phyloP scores from a whole-genome alignment of 2,113 vertebrate genomes.

The Prolemur simus region DNA sequence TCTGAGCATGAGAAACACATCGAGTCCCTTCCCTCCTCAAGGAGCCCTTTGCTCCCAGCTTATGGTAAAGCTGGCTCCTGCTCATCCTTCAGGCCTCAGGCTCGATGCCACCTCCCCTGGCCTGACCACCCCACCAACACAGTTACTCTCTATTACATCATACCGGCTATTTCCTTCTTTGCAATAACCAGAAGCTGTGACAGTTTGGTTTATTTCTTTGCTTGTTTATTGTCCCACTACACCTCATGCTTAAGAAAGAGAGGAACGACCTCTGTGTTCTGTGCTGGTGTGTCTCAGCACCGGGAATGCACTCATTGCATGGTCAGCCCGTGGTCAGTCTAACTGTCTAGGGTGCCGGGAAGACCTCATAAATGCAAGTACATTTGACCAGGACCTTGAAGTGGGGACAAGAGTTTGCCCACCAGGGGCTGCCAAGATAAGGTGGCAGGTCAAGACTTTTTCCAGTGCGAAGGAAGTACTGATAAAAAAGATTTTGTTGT shows the following conservation, averaged over 20 bases:
- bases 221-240: not conserved
- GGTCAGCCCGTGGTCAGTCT: not conserved
- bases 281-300: not conserved
- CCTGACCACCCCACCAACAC: not conserved
- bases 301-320: rapidly evolving
- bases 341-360: not conserved
- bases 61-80: not conserved
- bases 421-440: not conserved
- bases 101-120: not conserved
- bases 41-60: constrained; percentile 37
- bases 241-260: not conserved
- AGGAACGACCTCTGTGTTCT: not conserved
- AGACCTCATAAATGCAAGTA: not conserved
- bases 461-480: not conserved
- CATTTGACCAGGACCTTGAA: not conserved
- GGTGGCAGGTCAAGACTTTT: not conserved
- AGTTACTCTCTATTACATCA: not conserved
- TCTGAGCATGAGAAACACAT: constrained; percentile 22
- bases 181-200: not conserved
- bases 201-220: not conserved
- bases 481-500: not conserved
- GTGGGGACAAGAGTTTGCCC: not conserved
- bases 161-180: not conserved
- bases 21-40: not conserved
- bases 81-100: not conserved